Conservation (phyloP, 2,113 vertebrate genomes). For the Montifringilla adamsi region DNA sequence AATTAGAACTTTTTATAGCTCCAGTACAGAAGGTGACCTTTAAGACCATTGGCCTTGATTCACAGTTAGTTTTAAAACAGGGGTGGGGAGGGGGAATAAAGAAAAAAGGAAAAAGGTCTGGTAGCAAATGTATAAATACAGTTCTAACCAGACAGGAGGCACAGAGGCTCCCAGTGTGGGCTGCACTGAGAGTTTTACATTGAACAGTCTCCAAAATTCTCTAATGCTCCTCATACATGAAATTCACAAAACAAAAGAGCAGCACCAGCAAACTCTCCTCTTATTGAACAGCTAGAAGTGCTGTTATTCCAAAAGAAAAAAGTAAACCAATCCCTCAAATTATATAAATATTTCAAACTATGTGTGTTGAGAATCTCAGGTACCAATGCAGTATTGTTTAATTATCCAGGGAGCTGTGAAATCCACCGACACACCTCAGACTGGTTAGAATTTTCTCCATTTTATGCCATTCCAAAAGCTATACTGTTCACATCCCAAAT, state of each 20-base stretch:
- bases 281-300: not conserved
- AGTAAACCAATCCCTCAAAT: not conserved
- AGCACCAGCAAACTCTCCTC: not conserved
- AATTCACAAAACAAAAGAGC: not conserved
- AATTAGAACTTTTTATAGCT: slow-evolving; percentile 60
- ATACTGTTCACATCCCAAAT: slow-evolving; percentile 35
- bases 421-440: not conserved
- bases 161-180: not conserved
- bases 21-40: slow-evolving; percentile 59
- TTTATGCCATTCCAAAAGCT: slow-evolving; percentile 48
- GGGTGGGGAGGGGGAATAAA: no score
- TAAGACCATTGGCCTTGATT: slow-evolving; percentile 45
- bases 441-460: slow-evolving; percentile 29
- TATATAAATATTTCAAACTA: slow-evolving; percentile 32
- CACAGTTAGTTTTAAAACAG: not conserved
- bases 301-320: not conserved
- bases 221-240: not conserved
- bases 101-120: not conserved
- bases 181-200: not conserved
- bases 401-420: slow-evolving; percentile 55
- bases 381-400: slow-evolving; percentile 27
- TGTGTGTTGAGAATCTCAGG: slow-evolving; percentile 19
- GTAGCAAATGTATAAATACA: not conserved
- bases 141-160: not conserved
- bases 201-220: not conserved